A percentile compares a stretch with the other conserved stretches of the same genome.
phyloP scores from a whole-genome alignment of 2,797 vertebrate genomes.

The Rhinoraja longicauda region DNA sequence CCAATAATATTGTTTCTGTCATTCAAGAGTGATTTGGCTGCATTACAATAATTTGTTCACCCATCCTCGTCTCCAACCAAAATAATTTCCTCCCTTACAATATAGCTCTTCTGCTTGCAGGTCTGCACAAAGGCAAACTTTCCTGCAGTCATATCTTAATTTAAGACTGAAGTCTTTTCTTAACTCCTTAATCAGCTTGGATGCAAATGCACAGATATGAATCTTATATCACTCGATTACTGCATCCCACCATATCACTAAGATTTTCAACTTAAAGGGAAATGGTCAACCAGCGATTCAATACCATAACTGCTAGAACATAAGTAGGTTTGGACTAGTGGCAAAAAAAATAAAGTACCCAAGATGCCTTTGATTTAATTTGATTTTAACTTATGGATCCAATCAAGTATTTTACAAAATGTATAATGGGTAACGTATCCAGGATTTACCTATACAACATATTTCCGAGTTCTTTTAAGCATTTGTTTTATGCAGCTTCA shows the following conservation, averaged over 20 bases:
- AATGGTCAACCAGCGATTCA: not conserved
- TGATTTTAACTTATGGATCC: not conserved
- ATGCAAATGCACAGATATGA: not conserved
- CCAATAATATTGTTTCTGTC: not conserved
- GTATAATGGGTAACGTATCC: no score
- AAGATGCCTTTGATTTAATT: not conserved
- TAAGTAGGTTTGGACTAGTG: not conserved
- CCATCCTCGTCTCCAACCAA: not conserved
- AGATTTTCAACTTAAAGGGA: not conserved
- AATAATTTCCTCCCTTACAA: not conserved
- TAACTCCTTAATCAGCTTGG: not conserved
- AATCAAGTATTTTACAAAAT: slow-evolving; percentile 3
- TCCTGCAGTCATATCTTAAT: not conserved
- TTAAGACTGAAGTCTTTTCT: not conserved
- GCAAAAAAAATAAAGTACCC: not conserved
- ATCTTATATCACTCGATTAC: not conserved
- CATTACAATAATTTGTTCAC: not conserved
- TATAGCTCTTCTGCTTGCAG: not conserved
- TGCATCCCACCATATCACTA: not conserved
- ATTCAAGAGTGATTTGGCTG: not conserved
- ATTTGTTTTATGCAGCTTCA: not conserved
- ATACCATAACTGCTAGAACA: not conserved
- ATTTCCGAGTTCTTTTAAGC: not conserved
- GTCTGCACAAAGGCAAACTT: not conserved
- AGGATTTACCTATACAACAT: not conserved